Evolutionary conservation across 2,888 invertebrate genomes (phyloP), one percentile per base, ranked within the genome.

Genomic region (Trichopoda pennipes): DNA sequence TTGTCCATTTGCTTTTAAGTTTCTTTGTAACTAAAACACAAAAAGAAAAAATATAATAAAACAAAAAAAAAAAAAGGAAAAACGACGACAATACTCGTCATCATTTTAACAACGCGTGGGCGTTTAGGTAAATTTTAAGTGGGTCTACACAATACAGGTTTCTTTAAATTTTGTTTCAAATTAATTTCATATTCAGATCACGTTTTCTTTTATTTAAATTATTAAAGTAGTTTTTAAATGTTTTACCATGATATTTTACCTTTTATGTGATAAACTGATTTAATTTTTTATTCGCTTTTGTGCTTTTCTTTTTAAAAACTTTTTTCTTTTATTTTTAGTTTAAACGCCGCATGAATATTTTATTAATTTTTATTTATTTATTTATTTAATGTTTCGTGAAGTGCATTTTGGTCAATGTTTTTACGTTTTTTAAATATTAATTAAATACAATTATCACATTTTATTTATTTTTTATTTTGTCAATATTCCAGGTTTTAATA

Each of bases 381-480:
- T 68, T 61, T 47, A n/a, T 49, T 66, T 58, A 17, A 70, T 58
- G 47, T 70, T 53, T 70, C 21, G 19, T 47, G 60, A 60, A 82
- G 66, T 82, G 75, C 75, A 82, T 79, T 79, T 79, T 72, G 68
- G 75, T 79, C 79, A 82, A 82, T 82, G 82, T 61, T 79, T 63
- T 79, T 79, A 82, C 82, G 82, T 76, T 75, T 72, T 47, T 76
- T 56, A 73, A 82, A 82, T 82, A 75, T 82, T 79, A 82, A 82
- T 79, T 79, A 72, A 68, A 69, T 42, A 63, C 75, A 79, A 82
- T 82, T 79, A 75, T 79, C 78, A 82, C 72, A 58, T 69, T 58
- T 78, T 47, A 49, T 60, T 70, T 58, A 51, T 23, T 44, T 53
- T 51, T 61, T 63, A 32, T 28, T 28, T 28, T 28, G 4, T 1